Percentiles rank a stretch among this genome's conserved stretches.
Conservation (phyloP, 2,113 vertebrate genomes). For the Hemicordylus capensis region DNA sequence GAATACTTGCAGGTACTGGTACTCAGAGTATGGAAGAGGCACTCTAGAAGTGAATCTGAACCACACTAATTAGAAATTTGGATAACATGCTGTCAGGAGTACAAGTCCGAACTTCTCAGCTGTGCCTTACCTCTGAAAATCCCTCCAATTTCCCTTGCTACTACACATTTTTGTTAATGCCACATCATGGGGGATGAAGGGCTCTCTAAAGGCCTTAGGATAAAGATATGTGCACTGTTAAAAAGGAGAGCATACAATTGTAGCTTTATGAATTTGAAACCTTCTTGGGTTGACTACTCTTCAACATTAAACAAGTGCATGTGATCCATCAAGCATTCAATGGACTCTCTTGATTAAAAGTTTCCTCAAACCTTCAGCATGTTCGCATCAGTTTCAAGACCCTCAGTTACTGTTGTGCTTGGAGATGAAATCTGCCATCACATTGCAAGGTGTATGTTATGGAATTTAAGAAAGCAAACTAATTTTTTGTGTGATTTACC, state of each 20-base stretch:
- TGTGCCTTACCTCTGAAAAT: not conserved
- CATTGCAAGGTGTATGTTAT: not conserved
- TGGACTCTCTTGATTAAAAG: not conserved
- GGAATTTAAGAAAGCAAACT: no score
- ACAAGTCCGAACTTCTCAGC: not conserved
- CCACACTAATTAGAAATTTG: no score
- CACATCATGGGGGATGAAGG: not conserved
- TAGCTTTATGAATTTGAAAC: no score
- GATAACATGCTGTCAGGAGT: not conserved
- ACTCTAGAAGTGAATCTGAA: no score
- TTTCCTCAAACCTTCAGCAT: not conserved
- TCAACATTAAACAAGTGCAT: no score
- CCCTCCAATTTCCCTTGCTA: not conserved
- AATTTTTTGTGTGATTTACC: not conserved
- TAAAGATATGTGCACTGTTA: not conserved
- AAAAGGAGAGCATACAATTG: not conserved
- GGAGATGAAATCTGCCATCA: not conserved
- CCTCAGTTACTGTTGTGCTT: not conserved
- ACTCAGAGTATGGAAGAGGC: no score
- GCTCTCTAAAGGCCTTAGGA: not conserved
- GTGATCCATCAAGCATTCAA: not conserved
- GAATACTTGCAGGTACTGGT: no score
- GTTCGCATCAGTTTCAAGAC: not conserved
- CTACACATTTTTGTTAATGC: not conserved
- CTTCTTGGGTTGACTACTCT: no score